Evolutionary conservation across 1,140 invertebrate species (phyloP).

Genomic region (Bombus sylvicola): DNA sequence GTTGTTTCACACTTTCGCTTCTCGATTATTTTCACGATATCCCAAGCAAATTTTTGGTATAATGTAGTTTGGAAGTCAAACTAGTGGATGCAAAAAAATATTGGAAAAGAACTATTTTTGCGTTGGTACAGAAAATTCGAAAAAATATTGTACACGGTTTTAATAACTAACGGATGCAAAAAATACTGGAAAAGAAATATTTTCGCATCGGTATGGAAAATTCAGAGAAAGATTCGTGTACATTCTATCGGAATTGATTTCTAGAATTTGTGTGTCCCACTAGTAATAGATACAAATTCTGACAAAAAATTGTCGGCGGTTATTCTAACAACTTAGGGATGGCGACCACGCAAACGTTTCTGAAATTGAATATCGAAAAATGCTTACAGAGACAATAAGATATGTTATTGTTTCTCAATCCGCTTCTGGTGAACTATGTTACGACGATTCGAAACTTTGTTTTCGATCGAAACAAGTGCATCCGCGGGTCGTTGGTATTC

Average conservation of each 20-base stretch:
- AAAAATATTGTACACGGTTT: background rate
- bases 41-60: too few relatives aligned
- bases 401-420: background rate
- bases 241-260: too few relatives aligned
- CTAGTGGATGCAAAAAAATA: too few relatives aligned
- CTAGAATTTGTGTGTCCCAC: too few relatives aligned
- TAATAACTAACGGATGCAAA: too few relatives aligned
- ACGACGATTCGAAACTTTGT: constrained; percentile 21
- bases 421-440: background rate
- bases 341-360: background rate
- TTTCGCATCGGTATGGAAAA: too few relatives aligned
- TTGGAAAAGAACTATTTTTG: too few relatives aligned
- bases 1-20: background rate
- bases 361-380: background rate
- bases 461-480: background rate
- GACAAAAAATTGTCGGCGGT: background rate
- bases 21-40: too few relatives aligned
- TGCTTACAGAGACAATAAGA: background rate
- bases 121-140: background rate
- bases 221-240: too few relatives aligned
- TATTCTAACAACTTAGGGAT: background rate
- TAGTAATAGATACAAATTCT: background rate
- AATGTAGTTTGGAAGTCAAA: too few relatives aligned
- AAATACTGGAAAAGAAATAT: too few relatives aligned
- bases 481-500: background rate